phyloP scores from a whole-genome alignment of 1,140 invertebrate species.

The Zaprionus ornatus region DNA sequence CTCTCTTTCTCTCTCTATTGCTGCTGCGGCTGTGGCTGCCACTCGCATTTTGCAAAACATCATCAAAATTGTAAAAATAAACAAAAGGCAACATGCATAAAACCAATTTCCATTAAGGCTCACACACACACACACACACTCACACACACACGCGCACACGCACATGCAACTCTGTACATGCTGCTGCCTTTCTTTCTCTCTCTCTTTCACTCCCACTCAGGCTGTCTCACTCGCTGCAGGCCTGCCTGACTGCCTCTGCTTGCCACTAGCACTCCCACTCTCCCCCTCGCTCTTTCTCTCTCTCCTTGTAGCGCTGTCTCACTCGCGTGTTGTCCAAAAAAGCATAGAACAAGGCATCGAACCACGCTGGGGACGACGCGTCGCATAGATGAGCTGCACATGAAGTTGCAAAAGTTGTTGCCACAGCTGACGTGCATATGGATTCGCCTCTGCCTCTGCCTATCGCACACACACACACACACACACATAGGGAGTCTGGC shows the following conservation, averaged over 20 bases:
- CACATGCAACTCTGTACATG: slow-evolving; percentile 57
- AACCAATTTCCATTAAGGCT: slow-evolving; percentile 80
- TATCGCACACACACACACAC: neutral
- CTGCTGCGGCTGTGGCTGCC: slow-evolving; percentile 53
- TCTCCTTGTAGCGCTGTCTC: slow-evolving; percentile 28
- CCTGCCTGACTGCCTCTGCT: slow-evolving; percentile 9
- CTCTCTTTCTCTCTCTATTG: slow-evolving; percentile 17
- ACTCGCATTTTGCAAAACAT: slow-evolving; percentile 80
- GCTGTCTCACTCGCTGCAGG: slow-evolving; percentile 7
- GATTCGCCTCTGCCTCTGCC: neutral
- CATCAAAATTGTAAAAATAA: slow-evolving; percentile 83
- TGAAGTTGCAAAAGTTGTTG: slow-evolving; percentile 46
- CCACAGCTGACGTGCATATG: slow-evolving; percentile 41
- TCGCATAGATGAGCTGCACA: slow-evolving; percentile 51
- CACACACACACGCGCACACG: slow-evolving; percentile 41
- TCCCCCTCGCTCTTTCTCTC: slow-evolving; percentile 25
- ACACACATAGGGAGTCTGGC: neutral
- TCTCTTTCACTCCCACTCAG: slow-evolving; percentile 5
- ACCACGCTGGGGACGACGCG: slow-evolving; percentile 34
- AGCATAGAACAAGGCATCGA: slow-evolving; percentile 47
- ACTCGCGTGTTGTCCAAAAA: slow-evolving; percentile 45
- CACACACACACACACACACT: slow-evolving; percentile 32
- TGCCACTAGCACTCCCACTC: slow-evolving; percentile 28
- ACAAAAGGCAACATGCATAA: slow-evolving; percentile 82
- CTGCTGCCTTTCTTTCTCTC: neutral